Base-by-base conservation (phyloP, 2,113 vertebrate species). In the Laticauda colubrina region DNA sequence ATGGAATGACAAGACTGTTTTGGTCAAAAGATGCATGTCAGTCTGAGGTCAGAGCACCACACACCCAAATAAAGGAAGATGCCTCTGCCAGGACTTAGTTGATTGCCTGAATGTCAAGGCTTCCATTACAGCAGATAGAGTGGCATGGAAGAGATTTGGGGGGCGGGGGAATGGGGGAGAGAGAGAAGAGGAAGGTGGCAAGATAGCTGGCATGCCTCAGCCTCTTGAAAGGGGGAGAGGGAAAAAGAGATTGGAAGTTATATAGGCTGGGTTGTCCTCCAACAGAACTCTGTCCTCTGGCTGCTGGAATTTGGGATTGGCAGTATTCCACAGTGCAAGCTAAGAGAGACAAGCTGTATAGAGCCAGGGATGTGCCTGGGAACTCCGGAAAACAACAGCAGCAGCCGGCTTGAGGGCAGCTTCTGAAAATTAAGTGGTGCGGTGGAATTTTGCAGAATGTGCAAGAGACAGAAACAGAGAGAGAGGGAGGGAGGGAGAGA, bases 301-400 rank as follows among this genome's bases (percentile, higher is more conserved):
- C 61, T 85, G 43, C 93, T 69, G 88, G 91, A 87, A 94, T 91
- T 85, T 90, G 88, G 81, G 87, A 39, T 69, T 53, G 87, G 75
- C 81, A 45, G 75, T n/a, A 54, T 61, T 29, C 24, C 48, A 61
- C 75, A 11, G 34, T 69, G 87, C n/a, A 85, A 34, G 61, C 45
- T 51, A 85, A 55, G 6, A 56, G 56, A 90, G 88, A 61, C 0
- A 15, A 75, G 81, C 51, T 61, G 21, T 10, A 26, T 4, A 26
- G 87, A 45, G 51, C 20, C 88, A 75, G 29, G 5, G 75, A 55
- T 87, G 57, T 34, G 24, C 45, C 90, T 89, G 10, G 26, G 48
- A 75, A 51, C 29, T 21, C 85, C 0, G 12, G 57, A 29, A 86
- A 90, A 90, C 43, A 85, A 90, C 53, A 86, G 64, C 45, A 85